Conservation (phyloP, 2,888 invertebrate species). For the Mamestra brassicae region DNA sequence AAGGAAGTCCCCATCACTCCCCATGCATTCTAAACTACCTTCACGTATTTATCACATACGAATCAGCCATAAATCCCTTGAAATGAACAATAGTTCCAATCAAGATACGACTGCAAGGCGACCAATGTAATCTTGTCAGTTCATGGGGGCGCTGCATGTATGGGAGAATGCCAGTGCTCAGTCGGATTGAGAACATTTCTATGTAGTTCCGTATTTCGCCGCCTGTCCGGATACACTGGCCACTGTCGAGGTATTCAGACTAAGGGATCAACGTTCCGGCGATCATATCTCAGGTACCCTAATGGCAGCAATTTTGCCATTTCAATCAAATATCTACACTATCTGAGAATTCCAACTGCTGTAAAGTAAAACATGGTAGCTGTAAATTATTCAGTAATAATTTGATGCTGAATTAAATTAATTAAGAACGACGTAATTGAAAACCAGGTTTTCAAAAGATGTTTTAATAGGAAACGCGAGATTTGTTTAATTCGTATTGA, state of each 20-base stretch:
- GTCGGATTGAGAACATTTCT: slow-evolving; percentile 23
- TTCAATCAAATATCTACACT: slow-evolving; percentile 79
- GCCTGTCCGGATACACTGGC: slow-evolving; percentile 38
- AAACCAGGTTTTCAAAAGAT: slow-evolving; percentile 55
- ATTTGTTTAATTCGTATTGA: slow-evolving; percentile 54
- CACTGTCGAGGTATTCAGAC: slow-evolving; percentile 52
- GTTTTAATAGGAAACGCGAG: slow-evolving; percentile 51
- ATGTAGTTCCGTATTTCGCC: slow-evolving; percentile 33
- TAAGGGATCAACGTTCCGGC: slow-evolving; percentile 52
- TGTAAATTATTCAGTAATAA: slow-evolving; percentile 27
- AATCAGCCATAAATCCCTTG: slow-evolving; percentile 68
- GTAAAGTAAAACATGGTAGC: slow-evolving; percentile 48
- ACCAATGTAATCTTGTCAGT: slow-evolving; percentile 37
- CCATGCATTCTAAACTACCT: slow-evolving; percentile 40
- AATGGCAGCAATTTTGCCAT: slow-evolving; percentile 79
- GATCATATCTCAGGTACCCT: slow-evolving; percentile 73
- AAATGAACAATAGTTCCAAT: slow-evolving; percentile 78
- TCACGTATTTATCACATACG: slow-evolving; percentile 59
- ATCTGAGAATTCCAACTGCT: slow-evolving; percentile 62
- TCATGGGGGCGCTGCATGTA: slow-evolving; percentile 32
- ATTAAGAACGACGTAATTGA: slow-evolving; percentile 48
- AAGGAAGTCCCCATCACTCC: slow-evolving; percentile 52
- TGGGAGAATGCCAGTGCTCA: slow-evolving; percentile 16
- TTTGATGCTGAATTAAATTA: slow-evolving; percentile 38
- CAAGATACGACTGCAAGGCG: slow-evolving; percentile 69